These are phyloP conservation scores for Hucho hucho DNA, from an alignment of 2,113 vertebrate genomes.

Conservation along the genomic window DNA sequence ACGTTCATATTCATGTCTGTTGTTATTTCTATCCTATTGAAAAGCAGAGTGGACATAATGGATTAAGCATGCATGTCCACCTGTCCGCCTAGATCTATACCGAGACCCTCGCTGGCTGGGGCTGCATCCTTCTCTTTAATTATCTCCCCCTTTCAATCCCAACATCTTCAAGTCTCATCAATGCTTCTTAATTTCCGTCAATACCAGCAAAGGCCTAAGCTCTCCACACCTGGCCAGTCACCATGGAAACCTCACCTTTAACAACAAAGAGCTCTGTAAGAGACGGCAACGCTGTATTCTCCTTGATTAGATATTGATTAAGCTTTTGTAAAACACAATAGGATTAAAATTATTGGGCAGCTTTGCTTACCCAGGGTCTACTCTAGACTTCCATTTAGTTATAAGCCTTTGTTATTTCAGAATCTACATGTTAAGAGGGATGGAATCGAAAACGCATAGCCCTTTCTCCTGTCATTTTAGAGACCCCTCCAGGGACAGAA, in stretches of 20 bases:
- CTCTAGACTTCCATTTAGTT: slow-evolving; percentile 71
- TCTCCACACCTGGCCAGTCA: slow-evolving; percentile 70
- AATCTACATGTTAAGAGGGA: slow-evolving; percentile 69
- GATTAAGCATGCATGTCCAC: background rate
- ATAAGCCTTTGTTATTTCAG: slow-evolving; percentile 69
- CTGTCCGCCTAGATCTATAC: background rate
- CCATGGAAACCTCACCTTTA: slow-evolving; percentile 75
- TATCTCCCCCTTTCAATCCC: slow-evolving; percentile 67
- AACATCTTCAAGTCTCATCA: slow-evolving; percentile 68
- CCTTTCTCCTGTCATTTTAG: slow-evolving; percentile 38
- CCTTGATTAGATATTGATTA: slow-evolving; percentile 82
- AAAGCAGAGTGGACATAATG: slow-evolving; percentile 10
- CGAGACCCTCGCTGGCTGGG: background rate
- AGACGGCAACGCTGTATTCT: slow-evolving; percentile 69
- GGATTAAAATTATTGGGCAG: slow-evolving; percentile 72
- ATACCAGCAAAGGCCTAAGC: slow-evolving; percentile 65
- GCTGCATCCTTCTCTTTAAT: slow-evolving; percentile 61
- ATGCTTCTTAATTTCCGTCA: slow-evolving; percentile 75
- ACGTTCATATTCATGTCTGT: background rate
- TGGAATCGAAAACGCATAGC: slow-evolving; percentile 44
- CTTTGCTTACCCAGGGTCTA: slow-evolving; percentile 67
- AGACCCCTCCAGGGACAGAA: slow-evolving; percentile 31
- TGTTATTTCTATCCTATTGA: background rate
- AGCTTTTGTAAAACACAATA: slow-evolving; percentile 81
- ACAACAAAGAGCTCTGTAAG: slow-evolving; percentile 76